Evolutionary conservation across 1,140 invertebrate species (phyloP).

Genomic region (Scaptodrosophila lebanonensis): DNA sequence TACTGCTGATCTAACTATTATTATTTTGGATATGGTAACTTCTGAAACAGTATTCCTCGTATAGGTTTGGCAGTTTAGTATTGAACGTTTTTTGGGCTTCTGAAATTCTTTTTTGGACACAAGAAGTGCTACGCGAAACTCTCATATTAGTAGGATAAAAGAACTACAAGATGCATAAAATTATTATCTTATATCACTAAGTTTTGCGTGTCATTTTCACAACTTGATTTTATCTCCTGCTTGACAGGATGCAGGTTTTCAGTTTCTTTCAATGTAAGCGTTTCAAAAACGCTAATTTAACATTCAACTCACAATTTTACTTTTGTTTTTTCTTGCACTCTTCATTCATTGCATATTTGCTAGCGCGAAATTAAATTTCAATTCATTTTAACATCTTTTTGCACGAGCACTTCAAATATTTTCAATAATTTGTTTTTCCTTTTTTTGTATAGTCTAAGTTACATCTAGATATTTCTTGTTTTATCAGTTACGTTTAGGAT

Average conservation of each 20-base stretch:
- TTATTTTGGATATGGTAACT: too few species aligned
- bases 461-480: slow-evolving; percentile 51
- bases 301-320: slow-evolving; percentile 60
- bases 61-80: slow-evolving; percentile 50
- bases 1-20: slow-evolving; percentile 10
- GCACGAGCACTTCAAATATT: slow-evolving; percentile 70
- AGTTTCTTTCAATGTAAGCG: slow-evolving; percentile 26
- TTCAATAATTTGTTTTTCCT: slow-evolving; percentile 31
- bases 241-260: slow-evolving; percentile 23
- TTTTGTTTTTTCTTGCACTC: slow-evolving; percentile 61
- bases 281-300: slow-evolving; percentile 36
- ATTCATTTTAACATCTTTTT: slow-evolving; percentile 61
- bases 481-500: slow-evolving; percentile 59
- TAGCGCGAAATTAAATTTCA: slow-evolving; percentile 46
- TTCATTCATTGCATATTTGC: slow-evolving; percentile 21
- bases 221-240: slow-evolving; percentile 54
- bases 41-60: slow-evolving; percentile 17
- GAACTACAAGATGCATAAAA: slow-evolving; percentile 68
- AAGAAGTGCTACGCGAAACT: slow-evolving; percentile 68
- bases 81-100: slow-evolving; percentile 5
- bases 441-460: slow-evolving; percentile 46
- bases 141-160: slow-evolving; percentile 67
- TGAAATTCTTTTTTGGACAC: slow-evolving; percentile 8
- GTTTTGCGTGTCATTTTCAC: slow-evolving; percentile 5
- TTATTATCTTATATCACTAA: slow-evolving; percentile 61